Base-by-base conservation (phyloP, 2,888 invertebrate genomes). In the Anoplius nigerrimus region DNA sequence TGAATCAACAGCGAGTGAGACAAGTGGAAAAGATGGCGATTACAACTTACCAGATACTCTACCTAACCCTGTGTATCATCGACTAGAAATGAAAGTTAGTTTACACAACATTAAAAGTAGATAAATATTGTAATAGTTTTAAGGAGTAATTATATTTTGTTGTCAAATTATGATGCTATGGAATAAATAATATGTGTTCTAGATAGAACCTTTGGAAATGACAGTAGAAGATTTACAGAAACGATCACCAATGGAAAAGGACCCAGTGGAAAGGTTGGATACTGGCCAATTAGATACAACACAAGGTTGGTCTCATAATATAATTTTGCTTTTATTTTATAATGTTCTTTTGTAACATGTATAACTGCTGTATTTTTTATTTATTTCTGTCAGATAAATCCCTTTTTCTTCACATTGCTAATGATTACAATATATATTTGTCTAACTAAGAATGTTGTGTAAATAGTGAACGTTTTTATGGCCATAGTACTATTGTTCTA, bases 61-160 rank as follows among this genome's bases (percentile, higher is more conserved):
- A 55, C 79, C 83, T 8, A 83, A 83, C 73, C 81, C 85, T 15
- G 76, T 83, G 18, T 86, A 83, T 66, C 82, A 85, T 57, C 78
- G 82, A 65, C 74, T 87, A 57, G 87, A 87, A 67, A 86, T 87
- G 87, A 87, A 87, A 78, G 87, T 87, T 56, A 66, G 79, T 75
- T 43, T 21, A 20, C 6, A 4, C 11, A 34, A 34, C 11, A 34
- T 2, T 20, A 48, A 16, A 48, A 1, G 16, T 48, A 48, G 1
- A 18, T 11, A n/a, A 5, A 5, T 6, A 0, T 21, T 27, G 34
- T 8, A 16, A 43, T 21, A 4, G 15, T 43, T 20, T 48, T 18
- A 46, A 21, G 16, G 0, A 21, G 27, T 59, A 42, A 46, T 18
- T 34, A 34, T 27, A 27, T 27, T 11, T 34, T 34, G 24, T 2